Conservation (phyloP, 2,888 invertebrate species). For the Eristalis pertinax region DNA sequence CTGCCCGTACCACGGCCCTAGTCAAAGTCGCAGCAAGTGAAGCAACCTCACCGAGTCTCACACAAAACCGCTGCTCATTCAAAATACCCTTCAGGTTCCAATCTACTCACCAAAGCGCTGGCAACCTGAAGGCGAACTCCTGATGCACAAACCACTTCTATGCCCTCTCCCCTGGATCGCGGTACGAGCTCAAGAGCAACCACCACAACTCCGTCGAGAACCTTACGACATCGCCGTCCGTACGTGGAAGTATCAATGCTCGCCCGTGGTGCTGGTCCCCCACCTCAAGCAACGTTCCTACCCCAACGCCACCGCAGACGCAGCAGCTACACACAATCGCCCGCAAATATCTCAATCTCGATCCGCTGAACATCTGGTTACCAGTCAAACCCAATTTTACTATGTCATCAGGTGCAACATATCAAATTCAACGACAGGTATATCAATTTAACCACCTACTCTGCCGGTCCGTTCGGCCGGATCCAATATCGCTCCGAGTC, state of each 20-base stretch:
- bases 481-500: conserved; percentile 52
- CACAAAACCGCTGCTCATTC: too few species aligned
- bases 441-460: conserved; percentile 66
- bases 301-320: background rate
- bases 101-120: too few species aligned
- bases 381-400: conserved; percentile 49
- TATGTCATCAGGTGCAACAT: conserved; percentile 69
- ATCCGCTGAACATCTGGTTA: conserved; percentile 56
- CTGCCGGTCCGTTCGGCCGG: conserved; percentile 24
- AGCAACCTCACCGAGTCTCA: too few species aligned
- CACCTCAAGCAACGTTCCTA: too few species aligned
- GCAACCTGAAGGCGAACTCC: background rate
- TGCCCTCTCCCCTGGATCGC: background rate
- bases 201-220: background rate
- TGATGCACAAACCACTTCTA: background rate
- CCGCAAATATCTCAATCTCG: conserved; percentile 39
- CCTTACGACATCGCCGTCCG: background rate
- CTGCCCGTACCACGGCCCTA: too few species aligned
- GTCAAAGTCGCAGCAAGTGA: too few species aligned
- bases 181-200: too few species aligned
- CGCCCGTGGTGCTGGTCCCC: too few species aligned
- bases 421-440: conserved; percentile 61
- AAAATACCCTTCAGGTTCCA: too few species aligned
- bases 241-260: background rate
- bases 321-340: background rate